Conservation (phyloP, 2,797 vertebrate species). For the Orientallactaga sibirica region DNA sequence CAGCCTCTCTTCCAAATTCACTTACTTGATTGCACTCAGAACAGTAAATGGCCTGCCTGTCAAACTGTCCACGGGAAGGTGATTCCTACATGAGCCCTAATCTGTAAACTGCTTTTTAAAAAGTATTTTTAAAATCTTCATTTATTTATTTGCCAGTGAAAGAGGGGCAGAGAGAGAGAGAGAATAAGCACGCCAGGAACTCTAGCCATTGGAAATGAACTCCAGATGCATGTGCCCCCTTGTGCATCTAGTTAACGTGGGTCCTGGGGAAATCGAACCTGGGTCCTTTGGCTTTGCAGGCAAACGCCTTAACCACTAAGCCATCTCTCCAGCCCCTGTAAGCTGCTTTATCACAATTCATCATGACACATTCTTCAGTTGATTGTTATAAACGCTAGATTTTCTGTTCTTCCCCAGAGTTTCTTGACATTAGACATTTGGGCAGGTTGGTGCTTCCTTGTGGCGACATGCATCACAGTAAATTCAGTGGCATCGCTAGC, state of each 20-base stretch:
- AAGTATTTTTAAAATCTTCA: too few relatives aligned
- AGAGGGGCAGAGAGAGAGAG: too few relatives aligned
- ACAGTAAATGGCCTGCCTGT: background rate
- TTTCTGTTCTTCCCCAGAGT: background rate
- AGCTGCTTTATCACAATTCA: background rate
- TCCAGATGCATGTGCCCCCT: too few relatives aligned
- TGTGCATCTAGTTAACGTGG: too few relatives aligned
- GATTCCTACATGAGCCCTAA: background rate
- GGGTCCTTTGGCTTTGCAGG: too few relatives aligned
- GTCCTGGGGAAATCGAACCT: too few relatives aligned
- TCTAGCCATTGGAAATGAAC: too few relatives aligned
- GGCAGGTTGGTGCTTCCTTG: background rate
- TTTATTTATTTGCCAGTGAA: too few relatives aligned
- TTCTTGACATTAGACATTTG: background rate
- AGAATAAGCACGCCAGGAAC: too few relatives aligned
- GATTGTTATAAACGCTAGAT: background rate
- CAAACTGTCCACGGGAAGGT: background rate
- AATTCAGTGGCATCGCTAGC: background rate
- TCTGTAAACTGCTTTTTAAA: too few relatives aligned
- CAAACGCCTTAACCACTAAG: too few relatives aligned
- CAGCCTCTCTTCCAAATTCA: background rate
- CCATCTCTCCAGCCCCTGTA: background rate
- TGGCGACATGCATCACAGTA: background rate
- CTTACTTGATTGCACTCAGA: background rate
- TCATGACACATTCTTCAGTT: background rate